Evolutionary conservation across 1,140 invertebrate species (phyloP), one percentile per base, ranked within the genome.

Genomic region (Hypothenemus hampei): DNA sequence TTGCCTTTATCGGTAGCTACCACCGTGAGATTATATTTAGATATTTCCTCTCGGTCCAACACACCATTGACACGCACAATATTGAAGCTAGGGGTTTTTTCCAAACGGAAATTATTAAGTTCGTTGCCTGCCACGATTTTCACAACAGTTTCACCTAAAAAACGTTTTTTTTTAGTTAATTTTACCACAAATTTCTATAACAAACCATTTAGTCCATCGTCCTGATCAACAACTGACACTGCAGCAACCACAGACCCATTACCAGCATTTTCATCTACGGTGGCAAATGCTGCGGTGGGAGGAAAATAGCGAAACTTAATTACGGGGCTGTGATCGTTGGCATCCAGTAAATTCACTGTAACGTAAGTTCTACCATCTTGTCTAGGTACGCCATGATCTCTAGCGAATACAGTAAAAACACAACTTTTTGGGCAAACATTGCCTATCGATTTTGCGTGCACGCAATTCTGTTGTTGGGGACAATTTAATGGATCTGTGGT

Each of bases 351-450:
- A 73, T 92, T 95, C 0, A 97, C 90, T 3, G 91, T 95, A 0
- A 98, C 89, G 73, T 97, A 97, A 16, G 94, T 93, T 31, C 93
- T 77, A 3, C 93, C 93, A 67, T 93, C 88, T 71, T 95, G 90
- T 23, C 89, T 73, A 0, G 92, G 92, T 5, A 84, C 83, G 1
- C 93, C 93, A 62, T 95, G 88, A 75, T 98, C 95, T 40, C 88
- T 78, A 8, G 93, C 93, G 67, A 91, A 93, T 0, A 98, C 89
- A 0, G 92, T 95, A 62, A 97, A 89, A 7, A 97, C 90, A 72
- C 93, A 97, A 68, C 87, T 89, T 74, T 93, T 90, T 20, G 89
- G 81, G 69, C 89, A 91, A 54, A 76, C 74, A 53, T 77, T 78
- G 11, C 73, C 74, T 21, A 73, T 75, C 15, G 65, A 63, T 0